Conservation (phyloP, 2,797 vertebrate species). For the Anguilla anguilla region DNA sequence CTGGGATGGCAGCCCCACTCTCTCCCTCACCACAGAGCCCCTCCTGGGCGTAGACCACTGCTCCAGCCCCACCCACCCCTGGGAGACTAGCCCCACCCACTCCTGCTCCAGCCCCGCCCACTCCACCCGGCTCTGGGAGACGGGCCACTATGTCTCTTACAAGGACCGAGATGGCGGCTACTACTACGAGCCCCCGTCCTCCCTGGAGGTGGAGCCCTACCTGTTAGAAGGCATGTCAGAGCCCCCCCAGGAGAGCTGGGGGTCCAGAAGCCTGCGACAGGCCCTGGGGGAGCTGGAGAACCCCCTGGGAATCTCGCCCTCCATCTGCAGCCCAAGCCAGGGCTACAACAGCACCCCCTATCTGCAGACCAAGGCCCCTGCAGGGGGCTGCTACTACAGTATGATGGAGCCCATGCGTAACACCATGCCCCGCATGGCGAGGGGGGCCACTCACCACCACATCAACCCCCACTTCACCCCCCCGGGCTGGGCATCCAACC, state of each 20-base stretch:
- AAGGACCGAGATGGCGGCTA: conserved; percentile 75
- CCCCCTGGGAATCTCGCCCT: conserved; percentile 75
- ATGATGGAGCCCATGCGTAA: conserved; percentile 81
- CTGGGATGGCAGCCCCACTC: conserved; percentile 74
- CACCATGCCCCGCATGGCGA: conserved; percentile 74
- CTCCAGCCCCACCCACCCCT: conserved; percentile 66
- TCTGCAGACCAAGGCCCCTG: conserved; percentile 59
- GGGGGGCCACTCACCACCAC: conserved; percentile 65
- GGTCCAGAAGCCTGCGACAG: conserved; percentile 70
- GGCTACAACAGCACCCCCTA: conserved; percentile 65
- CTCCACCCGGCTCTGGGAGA: conserved; percentile 65
- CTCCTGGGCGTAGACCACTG: conserved; percentile 51
- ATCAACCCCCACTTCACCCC: conserved; percentile 53
- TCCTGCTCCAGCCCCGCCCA: conserved; percentile 61
- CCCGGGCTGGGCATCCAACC: conserved; percentile 78
- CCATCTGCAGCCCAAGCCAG: conserved; percentile 56
- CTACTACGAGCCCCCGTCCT: conserved; percentile 73
- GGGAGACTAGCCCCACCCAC: conserved; percentile 73
- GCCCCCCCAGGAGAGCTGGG: conserved; percentile 74
- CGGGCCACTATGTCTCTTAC: conserved; percentile 77
- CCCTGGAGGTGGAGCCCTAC: conserved; percentile 62
- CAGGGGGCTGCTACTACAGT: conserved; percentile 75
- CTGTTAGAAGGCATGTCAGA: conserved; percentile 62
- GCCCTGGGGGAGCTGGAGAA: conserved; percentile 79
- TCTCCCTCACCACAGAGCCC: conserved; percentile 80